Evolutionary conservation across 2,113 vertebrate genomes (phyloP).

Genomic region (Rhinoderma darwinii): DNA sequence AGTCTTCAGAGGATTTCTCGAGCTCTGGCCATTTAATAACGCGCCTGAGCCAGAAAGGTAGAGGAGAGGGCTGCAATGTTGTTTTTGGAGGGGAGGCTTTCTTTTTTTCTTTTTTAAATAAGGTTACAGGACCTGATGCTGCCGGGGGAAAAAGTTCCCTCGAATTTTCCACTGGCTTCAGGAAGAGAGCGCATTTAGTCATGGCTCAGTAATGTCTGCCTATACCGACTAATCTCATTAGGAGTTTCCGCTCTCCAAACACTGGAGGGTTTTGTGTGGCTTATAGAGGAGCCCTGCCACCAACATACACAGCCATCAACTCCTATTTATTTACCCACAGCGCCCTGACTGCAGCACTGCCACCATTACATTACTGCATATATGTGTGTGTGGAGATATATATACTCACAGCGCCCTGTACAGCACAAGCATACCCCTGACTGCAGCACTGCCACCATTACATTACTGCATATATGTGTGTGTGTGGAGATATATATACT

Average conservation of each 20-base stretch:
- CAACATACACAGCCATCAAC: conserved; percentile 67
- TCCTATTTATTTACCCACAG: conserved; percentile 74
- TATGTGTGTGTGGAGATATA: too few relatives aligned
- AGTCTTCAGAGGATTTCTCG: conserved; percentile 66
- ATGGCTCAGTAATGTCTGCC: conserved; percentile 96
- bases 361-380: too few relatives aligned
- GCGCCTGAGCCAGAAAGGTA: conserved; percentile 54
- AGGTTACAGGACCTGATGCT: conserved; percentile 80
- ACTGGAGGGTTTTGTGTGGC: conserved; percentile 88
- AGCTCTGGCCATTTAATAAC: conserved; percentile 61
- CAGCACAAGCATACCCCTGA: background rate
- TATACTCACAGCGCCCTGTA: background rate
- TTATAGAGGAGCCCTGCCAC: conserved; percentile 66
- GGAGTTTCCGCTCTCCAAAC: conserved; percentile 92
- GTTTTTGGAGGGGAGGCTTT: conserved; percentile 73
- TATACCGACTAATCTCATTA: conserved; percentile 97
- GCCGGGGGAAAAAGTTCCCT: conserved; percentile 79
- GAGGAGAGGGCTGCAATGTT: conserved; percentile 71
- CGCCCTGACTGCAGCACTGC: too few relatives aligned
- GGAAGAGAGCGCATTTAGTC: conserved; percentile 94
- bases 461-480: too few relatives aligned
- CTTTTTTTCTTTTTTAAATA: conserved; percentile 68
- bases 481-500: too few relatives aligned
- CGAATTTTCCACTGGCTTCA: conserved; percentile 91
- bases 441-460: too few relatives aligned